Evolutionary conservation across 92 coral and sea anemone genomes (phyloP).

Genomic region (Heteractis magnifica): DNA sequence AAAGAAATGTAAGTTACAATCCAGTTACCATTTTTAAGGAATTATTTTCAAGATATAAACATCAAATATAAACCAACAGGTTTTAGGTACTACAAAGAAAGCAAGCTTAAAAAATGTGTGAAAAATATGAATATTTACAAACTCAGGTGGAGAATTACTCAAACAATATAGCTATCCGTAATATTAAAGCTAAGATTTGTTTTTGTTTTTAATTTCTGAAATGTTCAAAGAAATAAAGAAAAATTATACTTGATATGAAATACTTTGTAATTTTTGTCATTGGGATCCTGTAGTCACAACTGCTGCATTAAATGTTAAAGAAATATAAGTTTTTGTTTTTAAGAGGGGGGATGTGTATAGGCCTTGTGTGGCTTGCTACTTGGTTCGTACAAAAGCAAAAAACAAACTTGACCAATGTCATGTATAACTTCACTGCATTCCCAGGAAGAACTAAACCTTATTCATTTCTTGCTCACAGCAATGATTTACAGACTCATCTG

Average conservation of each 20-base stretch:
- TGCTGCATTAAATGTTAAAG: too few species aligned
- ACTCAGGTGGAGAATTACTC: conserved; percentile 13
- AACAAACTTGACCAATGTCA: too few species aligned
- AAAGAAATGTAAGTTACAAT: conserved; percentile 39
- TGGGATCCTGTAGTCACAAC: too few species aligned
- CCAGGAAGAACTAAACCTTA: background rate
- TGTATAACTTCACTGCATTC: background rate
- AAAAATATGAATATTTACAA: conserved; percentile 10
- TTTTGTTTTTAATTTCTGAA: conserved; percentile 24
- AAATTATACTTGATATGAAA: conserved; percentile 6
- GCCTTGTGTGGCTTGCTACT: too few species aligned
- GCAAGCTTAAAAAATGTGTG: conserved; percentile 26
- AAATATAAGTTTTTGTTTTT: too few species aligned
- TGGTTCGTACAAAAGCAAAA: too few species aligned
- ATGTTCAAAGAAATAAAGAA: conserved; percentile 26
- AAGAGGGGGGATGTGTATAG: too few species aligned
- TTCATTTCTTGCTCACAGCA: background rate
- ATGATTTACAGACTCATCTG: conserved; percentile 17
- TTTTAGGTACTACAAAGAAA: conserved; percentile 12
- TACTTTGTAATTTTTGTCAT: background rate
- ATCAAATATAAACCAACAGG: conserved; percentile 27
- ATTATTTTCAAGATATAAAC: conserved; percentile 80
- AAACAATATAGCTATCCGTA: conserved; percentile 11
- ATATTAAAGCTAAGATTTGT: conserved; percentile 1
- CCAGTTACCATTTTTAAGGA: conserved; percentile 83